Conservation (phyloP, 2,113 vertebrate genomes). For the Periophthalmus modestus region DNA sequence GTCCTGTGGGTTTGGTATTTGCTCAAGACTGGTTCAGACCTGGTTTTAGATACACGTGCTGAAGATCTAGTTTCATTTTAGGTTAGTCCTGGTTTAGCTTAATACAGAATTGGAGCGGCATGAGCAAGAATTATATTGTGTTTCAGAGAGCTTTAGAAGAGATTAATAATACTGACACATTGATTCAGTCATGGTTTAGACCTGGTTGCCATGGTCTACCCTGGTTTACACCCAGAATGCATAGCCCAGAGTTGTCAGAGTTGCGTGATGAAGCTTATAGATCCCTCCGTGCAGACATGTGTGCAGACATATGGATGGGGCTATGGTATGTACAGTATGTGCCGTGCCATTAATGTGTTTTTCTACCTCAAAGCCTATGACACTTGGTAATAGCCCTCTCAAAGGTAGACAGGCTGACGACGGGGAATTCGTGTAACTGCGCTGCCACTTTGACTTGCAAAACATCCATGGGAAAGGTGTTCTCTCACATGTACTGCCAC, state of each 20-base stretch:
- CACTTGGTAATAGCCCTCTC: conserved; percentile 27
- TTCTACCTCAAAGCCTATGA: conserved; percentile 21
- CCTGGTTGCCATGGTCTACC: background rate
- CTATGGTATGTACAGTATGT: conserved; percentile 8
- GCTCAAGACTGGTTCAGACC: background rate
- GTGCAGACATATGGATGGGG: conserved; percentile 1
- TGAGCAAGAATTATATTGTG: too few species aligned
- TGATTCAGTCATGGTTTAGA: background rate
- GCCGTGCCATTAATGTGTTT: background rate
- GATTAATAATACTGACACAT: too few species aligned
- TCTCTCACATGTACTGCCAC: conserved; percentile 51
- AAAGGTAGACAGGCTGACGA: conserved; percentile 22
- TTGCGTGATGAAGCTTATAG: background rate
- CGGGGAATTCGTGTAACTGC: conserved; percentile 38
- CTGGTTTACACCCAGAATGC: background rate
- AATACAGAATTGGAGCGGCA: too few species aligned
- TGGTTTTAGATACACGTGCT: too few species aligned
- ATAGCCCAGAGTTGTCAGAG: background rate
- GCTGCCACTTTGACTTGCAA: conserved; percentile 39
- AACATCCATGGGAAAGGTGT: conserved; percentile 27
- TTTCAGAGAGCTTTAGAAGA: too few species aligned
- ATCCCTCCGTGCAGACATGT: background rate
- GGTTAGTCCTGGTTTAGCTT: background rate
- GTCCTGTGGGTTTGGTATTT: background rate
- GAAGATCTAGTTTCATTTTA: background rate